Base-by-base conservation (phyloP, 2,113 vertebrate genomes). In the Ceyx cyanopectus region DNA sequence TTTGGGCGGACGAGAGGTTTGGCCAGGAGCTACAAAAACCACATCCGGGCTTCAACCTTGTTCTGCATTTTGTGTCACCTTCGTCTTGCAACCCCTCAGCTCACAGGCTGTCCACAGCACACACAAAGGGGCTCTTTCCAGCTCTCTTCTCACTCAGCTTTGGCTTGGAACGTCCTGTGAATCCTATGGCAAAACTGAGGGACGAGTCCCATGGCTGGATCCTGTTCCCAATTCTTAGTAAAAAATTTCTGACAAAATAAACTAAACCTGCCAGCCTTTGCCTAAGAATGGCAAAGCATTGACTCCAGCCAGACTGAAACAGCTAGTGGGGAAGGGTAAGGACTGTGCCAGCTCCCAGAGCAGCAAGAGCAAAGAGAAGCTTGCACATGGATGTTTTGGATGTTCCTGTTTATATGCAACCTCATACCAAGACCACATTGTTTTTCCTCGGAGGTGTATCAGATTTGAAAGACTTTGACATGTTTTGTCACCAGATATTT, bases 11-110 rank as follows among this genome's bases (percentile, higher is more conserved):
- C 2, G 14, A 87, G 89, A 61, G 34, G 37, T 87, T 87, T 80
- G 91, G 76, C 22, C 84, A 90, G 65, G 46, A 94, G 75, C 37
- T 70, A 46, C 68, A 70, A 94, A 50, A 96, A 92, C 87, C 80
- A 89, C 84, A 95, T 92, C 87, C 46, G 62, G 86, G 16, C 32
- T 89, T 45, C 84, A 83, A 24, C 45, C 0, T 4, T 73, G 93
- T 70, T 91, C 74, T 83, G 53, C 27, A 89, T 80, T 87, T 75
- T 75, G 9, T 87, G 5, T 88, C 85, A 3, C 29, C 29, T 72
- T 72, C 34, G 53, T 34, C 67, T 51, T 45, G 51, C 15, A 17
- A 40, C 53, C 84, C 70, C 72, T 76, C n/a, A 90, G 79, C 79
- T 60, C n/a, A 65, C 41, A 86, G 34, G 17, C 76, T 85, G 54